phyloP scores from a whole-genome alignment of 2,797 vertebrate species.

The Brachyalestes nurse region DNA sequence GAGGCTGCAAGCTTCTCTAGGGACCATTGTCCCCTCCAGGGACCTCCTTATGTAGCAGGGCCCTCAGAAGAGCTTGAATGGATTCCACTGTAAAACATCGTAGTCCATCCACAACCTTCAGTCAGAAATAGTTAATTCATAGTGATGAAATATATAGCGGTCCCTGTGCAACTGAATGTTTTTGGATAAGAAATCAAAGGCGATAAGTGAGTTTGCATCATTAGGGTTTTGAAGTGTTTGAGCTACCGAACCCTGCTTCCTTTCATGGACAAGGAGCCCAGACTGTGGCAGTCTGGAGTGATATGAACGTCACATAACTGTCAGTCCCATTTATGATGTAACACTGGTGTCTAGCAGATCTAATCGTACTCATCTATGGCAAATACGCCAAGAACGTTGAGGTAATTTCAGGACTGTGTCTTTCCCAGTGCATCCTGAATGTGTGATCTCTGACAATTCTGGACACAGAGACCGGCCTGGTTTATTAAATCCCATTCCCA shows the following conservation, averaged over 20 bases:
- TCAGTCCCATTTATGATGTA: not conserved
- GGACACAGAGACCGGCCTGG: not conserved
- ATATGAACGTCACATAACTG: not conserved
- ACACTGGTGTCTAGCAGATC: not conserved
- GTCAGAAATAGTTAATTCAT: too few relatives aligned
- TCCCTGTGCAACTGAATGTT: not conserved
- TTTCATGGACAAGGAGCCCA: not conserved
- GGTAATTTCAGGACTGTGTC: slow-evolving; percentile 2
- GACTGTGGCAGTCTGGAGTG: not conserved
- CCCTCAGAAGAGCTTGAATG: too few relatives aligned
- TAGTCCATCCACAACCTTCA: too few relatives aligned
- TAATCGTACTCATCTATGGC: not conserved
- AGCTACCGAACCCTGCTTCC: not conserved
- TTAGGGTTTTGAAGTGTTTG: not conserved
- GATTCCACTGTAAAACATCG: not conserved
- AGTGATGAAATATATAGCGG: not conserved
- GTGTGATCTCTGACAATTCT: not conserved
- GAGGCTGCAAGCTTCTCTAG: too few relatives aligned
- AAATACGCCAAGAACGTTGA: too few relatives aligned
- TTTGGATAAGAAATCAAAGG: not conserved
- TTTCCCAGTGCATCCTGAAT: not conserved
- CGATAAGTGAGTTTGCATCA: not conserved
- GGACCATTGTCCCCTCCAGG: too few relatives aligned
- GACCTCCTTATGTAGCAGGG: too few relatives aligned
- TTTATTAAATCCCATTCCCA: slow-evolving; percentile 35